Percentiles rank a stretch among this genome's conserved stretches.
These are phyloP conservation scores for Tiliqua scincoides DNA, from an alignment of 2,113 vertebrate genomes.

Conservation along the genomic window DNA sequence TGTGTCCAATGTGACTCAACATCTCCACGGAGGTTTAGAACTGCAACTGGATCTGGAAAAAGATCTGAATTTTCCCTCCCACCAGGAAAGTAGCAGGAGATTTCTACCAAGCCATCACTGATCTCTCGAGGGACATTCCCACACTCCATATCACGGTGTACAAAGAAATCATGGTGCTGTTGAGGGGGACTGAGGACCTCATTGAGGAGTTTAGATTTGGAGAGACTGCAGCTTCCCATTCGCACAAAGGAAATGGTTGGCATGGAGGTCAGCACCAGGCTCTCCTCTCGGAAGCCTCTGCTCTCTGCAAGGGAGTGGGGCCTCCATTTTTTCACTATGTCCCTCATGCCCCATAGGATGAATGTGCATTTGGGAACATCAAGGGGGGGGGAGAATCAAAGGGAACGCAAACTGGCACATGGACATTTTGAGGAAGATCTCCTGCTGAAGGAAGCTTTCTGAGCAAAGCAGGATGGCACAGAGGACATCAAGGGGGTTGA, in stretches of 20 bases:
- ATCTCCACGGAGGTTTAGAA: slow-evolving; percentile 67
- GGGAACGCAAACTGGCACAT: slow-evolving; percentile 87
- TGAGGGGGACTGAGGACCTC: slow-evolving; percentile 72
- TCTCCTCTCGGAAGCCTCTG: slow-evolving; percentile 53
- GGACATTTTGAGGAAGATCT: slow-evolving; percentile 78
- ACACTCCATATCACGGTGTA: slow-evolving; percentile 73
- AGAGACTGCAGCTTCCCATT: slow-evolving; percentile 70
- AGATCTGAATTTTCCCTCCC: slow-evolving; percentile 59
- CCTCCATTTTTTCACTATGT: slow-evolving; percentile 75
- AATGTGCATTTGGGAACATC: slow-evolving; percentile 69
- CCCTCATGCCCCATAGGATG: slow-evolving; percentile 81
- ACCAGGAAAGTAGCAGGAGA: slow-evolving; percentile 80
- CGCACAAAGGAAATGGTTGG: slow-evolving; percentile 76
- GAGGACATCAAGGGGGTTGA: slow-evolving; percentile 81
- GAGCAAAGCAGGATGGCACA: slow-evolving; percentile 78
- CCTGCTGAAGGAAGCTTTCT: slow-evolving; percentile 81
- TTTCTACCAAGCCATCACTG: slow-evolving; percentile 80
- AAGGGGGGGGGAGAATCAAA: slow-evolving; percentile 77
- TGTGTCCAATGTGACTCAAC: slow-evolving; percentile 68
- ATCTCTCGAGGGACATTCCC: slow-evolving; percentile 72
- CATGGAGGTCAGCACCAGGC: slow-evolving; percentile 71
- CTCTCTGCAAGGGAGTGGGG: slow-evolving; percentile 57
- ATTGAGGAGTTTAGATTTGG: slow-evolving; percentile 77
- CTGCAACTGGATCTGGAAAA: slow-evolving; percentile 65
- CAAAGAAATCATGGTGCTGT: slow-evolving; percentile 71